Evolutionary conservation across 92 coral and sea anemone genomes (phyloP).

Genomic region (Umimayanthus kanabou): DNA sequence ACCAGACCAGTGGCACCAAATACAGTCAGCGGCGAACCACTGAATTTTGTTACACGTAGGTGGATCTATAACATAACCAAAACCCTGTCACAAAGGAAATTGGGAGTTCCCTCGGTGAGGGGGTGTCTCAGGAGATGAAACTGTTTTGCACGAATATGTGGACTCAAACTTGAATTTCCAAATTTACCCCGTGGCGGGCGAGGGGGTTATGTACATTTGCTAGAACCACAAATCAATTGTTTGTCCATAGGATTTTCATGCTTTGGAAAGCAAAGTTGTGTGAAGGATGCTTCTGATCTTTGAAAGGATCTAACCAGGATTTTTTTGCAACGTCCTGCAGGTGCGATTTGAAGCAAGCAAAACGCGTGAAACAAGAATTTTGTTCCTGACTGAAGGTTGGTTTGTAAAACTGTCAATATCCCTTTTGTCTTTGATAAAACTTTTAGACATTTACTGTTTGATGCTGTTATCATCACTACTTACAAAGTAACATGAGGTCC

Average conservation of each 20-base stretch:
- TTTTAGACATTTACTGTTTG: too few species aligned
- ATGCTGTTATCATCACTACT: neutral
- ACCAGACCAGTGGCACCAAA: too few species aligned
- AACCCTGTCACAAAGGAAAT: too few species aligned
- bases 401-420: neutral
- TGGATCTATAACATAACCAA: too few species aligned
- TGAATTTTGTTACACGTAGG: too few species aligned
- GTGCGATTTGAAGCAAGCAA: slow-evolving; percentile 96
- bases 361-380: slow-evolving; percentile 88
- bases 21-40: too few species aligned
- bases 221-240: neutral
- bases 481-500: neutral
- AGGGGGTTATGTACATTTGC: too few species aligned
- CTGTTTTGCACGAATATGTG: too few species aligned
- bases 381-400: slow-evolving; percentile 96
- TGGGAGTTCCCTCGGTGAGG: too few species aligned
- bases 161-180: too few species aligned
- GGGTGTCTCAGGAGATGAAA: too few species aligned
- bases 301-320: neutral
- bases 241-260: neutral
- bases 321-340: slow-evolving; percentile 43
- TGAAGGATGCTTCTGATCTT: neutral
- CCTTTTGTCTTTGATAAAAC: neutral
- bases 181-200: too few species aligned
- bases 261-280: neutral